Evolutionary conservation across 1,140 invertebrate species (phyloP).

Genomic region (Vanessa atalanta): DNA sequence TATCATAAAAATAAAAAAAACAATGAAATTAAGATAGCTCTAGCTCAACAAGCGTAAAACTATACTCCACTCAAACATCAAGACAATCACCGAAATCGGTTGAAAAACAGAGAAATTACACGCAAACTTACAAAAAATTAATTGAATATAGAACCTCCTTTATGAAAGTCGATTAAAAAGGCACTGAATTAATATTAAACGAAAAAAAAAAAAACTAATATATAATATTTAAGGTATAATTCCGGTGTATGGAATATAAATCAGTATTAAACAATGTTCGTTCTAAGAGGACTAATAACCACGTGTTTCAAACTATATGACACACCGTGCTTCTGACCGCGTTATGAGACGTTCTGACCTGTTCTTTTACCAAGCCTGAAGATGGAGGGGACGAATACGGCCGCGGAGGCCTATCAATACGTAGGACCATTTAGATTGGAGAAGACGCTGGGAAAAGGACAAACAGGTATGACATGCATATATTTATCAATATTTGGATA

Average conservation of each 20-base stretch:
- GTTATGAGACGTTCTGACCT: constrained; percentile 40
- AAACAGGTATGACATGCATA: constrained; percentile 91
- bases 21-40: no score
- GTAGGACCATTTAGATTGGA: constrained; percentile 99
- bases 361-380: constrained; percentile 40
- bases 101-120: no score
- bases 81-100: no score
- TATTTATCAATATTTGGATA: no score
- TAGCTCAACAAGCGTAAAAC: no score
- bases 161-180: background rate
- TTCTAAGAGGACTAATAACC: background rate
- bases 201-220: background rate
- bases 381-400: constrained; percentile 70
- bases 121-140: no score
- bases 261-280: background rate
- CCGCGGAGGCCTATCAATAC: constrained; percentile 89
- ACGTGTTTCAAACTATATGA: constrained; percentile 7
- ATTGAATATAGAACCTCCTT: no score
- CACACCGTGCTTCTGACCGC: constrained; percentile 26
- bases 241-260: constrained; percentile 27
- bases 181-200: constrained; percentile 1
- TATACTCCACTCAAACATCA: no score
- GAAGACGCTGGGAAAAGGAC: constrained; percentile 99
- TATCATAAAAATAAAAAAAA: no score
- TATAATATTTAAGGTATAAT: constrained; percentile 11